These are phyloP conservation scores for Troides aeacus DNA, from an alignment of 2,888 invertebrate genomes.

Conservation along the genomic window DNA sequence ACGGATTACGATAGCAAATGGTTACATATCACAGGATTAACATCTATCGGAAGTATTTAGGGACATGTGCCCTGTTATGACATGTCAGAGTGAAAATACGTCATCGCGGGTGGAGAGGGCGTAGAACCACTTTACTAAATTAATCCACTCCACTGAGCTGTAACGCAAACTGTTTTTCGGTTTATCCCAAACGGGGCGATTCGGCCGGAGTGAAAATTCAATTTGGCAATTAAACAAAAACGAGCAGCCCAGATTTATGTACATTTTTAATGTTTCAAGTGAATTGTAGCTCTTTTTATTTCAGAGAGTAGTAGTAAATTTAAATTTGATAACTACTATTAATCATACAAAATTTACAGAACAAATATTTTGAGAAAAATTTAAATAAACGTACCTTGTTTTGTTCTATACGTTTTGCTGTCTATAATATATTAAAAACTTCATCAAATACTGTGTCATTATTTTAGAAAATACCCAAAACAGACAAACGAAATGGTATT, in stretches of 20 bases:
- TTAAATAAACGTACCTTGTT: too few relatives aligned
- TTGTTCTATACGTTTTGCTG: too few relatives aligned
- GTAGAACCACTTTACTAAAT: conserved; percentile 28
- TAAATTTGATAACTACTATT: neutral
- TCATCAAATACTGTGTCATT: too few relatives aligned
- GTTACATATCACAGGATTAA: conserved; percentile 25
- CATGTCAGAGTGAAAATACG: conserved; percentile 18
- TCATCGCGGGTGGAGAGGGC: conserved; percentile 28
- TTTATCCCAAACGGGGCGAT: conserved; percentile 17
- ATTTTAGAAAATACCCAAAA: too few relatives aligned
- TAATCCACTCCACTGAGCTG: conserved; percentile 29
- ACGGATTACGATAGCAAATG: conserved; percentile 1
- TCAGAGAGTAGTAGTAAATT: neutral
- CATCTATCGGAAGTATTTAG: conserved; percentile 4
- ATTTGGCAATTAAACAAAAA: conserved; percentile 25
- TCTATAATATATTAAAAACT: too few relatives aligned
- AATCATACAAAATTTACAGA: too few relatives aligned
- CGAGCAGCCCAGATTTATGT: conserved; percentile 14
- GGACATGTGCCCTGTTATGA: conserved; percentile 25
- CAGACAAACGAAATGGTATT: too few relatives aligned
- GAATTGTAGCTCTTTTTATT: too few relatives aligned
- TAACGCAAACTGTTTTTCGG: conserved; percentile 28
- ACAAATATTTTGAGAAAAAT: too few relatives aligned
- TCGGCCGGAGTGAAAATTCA: conserved; percentile 18
- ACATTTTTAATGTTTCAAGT: neutral